Base-by-base conservation (phyloP, 2,797 vertebrate genomes). In the Glossophaga mutica region DNA sequence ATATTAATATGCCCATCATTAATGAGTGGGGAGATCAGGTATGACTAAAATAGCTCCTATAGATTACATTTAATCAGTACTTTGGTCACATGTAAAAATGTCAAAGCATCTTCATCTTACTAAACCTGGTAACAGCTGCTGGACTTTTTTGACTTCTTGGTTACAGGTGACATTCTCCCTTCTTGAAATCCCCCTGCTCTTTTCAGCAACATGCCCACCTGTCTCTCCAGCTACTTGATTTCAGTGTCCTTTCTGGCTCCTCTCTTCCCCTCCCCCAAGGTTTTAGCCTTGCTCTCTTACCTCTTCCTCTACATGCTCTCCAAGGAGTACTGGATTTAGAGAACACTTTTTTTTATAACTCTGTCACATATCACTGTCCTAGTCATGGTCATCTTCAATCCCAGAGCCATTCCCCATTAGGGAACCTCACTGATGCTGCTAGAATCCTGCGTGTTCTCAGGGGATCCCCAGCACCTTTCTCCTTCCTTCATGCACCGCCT, bases 11-110 rank as follows among this genome's bases (percentile, higher is more conserved):
- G 98, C 98, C 98, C 2, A 71, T 98, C 96, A 98, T 99, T 97
- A 99, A 99, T 96, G 98, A 99, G 89, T 99, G 98, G 98, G 98
- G 98, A 97, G 98, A 99, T 97, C 98, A 99, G 98, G 98, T 99
- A 98, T 59, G 96, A 55, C 81, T 87, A 16, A 52, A 92, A 76
- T 42, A 42, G 50, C 52, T 67, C n/a, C 3, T 34, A n/a, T 16
- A 52, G 34, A 9, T 90, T 29, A 26, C 48, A 44, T 29, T 78
- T 81, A 59, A 44, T 73, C 9, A 3, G 19, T 57, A 42, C 29
- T 82, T 76, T 65, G 16, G 18, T 55, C 82, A 46, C 76, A 29
- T 65, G 3, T 62, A 74, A 42, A 88, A 71, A 42, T n/a, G 22
- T 67, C 77, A 70, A 14, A 16, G 70, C 24, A 18, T 34, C 15